Base-by-base conservation (phyloP, 2,113 vertebrate species). In the Apaloderma vittatum region DNA sequence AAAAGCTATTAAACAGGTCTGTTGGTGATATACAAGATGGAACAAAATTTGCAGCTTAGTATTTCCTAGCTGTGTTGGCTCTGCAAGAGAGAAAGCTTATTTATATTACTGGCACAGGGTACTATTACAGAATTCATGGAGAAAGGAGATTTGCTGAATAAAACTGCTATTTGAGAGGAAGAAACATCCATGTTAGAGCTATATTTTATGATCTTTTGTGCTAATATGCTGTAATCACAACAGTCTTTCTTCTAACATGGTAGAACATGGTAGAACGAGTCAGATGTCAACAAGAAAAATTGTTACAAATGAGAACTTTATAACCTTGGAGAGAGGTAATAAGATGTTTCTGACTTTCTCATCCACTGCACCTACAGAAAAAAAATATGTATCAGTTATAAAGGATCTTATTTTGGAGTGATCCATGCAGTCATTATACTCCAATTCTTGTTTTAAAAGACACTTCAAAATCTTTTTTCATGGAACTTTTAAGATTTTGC, bases 271-370 rank as follows among this genome's bases (percentile, higher is more conserved):
- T 40, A 40, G 40, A 40, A 40, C 40, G 68, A 37, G 54, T 70
- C 65, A 89, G 62, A 54, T 30, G 40, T 81, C 80, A 94, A 91
- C 45, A 87, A 37, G 83, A 94, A 92, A 86, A 95, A 87, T 51
- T 87, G 52, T 68, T 92, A 72, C 65, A 81, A 91, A 93, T 91
- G 48, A 94, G 76, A 94, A 89, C 40, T 94, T 78, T 68, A 88
- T 78, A 94, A 89, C 62, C 76, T 82, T 68, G n/a, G 57, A 85
- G 49, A 85, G 68, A 55, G 13, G 70, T 75, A 95, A 91, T 80
- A 84, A 95, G 93, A 57, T 74, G 74, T 57, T 91, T 85, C n/a
- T 61, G 52, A 67, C 45, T 84, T 95, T 78, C 66, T 78, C 4
- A 22, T 52, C 1, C 0, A 9, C 37, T 59, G 9, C 20, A 82